Conservation (phyloP, 2,797 vertebrate species). For the Amazona finschi region DNA sequence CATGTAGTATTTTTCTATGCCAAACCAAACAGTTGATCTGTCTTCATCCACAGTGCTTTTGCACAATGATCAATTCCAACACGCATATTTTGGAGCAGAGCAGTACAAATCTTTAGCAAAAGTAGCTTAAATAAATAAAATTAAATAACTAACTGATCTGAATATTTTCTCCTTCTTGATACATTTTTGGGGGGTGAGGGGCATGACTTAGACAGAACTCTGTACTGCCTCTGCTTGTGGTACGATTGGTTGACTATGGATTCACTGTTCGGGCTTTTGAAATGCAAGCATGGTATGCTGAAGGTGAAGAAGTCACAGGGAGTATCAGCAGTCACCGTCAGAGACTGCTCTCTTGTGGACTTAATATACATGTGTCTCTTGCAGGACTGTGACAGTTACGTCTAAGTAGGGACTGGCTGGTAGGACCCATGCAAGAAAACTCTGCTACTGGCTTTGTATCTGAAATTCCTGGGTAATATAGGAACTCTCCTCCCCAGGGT, state of each 20-base stretch:
- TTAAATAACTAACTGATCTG: background rate
- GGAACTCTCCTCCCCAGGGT: background rate
- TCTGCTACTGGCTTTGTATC: background rate
- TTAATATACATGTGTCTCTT: background rate
- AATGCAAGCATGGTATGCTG: background rate
- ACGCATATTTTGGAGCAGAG: background rate
- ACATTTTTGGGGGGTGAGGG: fast-evolving
- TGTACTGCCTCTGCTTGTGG: background rate
- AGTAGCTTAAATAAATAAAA: background rate
- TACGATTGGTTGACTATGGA: background rate
- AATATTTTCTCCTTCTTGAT: background rate
- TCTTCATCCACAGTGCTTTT: background rate
- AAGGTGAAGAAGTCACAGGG: background rate
- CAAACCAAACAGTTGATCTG: background rate
- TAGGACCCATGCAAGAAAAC: background rate
- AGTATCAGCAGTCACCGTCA: background rate
- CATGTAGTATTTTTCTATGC: background rate
- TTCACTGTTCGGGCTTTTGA: background rate
- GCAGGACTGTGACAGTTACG: background rate
- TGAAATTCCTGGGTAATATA: background rate
- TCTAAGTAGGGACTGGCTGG: fast-evolving
- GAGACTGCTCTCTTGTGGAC: background rate
- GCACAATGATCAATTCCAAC: background rate
- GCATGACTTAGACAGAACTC: background rate
- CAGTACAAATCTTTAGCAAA: background rate